A percentile compares a stretch with the other conserved stretches of the same genome.
Evolutionary conservation across 2,888 invertebrate genomes (phyloP).

Genomic region (Drosophila yooni): DNA sequence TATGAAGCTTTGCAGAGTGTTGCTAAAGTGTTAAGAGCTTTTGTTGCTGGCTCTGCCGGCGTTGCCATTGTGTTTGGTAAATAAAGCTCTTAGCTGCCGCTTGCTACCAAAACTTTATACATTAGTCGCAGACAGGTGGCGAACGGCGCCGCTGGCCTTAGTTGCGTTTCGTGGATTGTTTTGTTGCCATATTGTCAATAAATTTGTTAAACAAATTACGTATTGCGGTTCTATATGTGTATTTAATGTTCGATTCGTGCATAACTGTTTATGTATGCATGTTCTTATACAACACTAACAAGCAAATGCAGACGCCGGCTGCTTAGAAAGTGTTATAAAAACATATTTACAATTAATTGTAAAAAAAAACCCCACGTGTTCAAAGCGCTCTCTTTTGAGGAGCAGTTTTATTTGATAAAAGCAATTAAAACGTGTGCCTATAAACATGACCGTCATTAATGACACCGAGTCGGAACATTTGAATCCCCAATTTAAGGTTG

Average conservation of each 20-base stretch:
- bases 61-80: conserved; percentile 18
- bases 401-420: conserved; percentile 32
- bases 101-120: conserved; percentile 45
- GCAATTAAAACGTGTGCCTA: conserved; percentile 9
- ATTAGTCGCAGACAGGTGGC: conserved; percentile 36
- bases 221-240: neutral
- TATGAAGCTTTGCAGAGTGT: conserved; percentile 9
- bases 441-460: conserved; percentile 52
- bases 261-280: conserved; percentile 13
- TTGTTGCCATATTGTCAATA: conserved; percentile 10
- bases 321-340: conserved; percentile 28
- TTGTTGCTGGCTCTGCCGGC: conserved; percentile 9
- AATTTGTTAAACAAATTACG: conserved; percentile 43
- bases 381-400: conserved; percentile 1
- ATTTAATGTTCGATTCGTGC: conserved; percentile 15
- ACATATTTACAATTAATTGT: conserved; percentile 20
- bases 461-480: conserved; percentile 58
- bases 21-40: conserved; percentile 3
- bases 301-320: conserved; percentile 29
- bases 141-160: conserved; percentile 25
- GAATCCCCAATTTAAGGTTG: conserved; percentile 60
- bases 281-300: conserved; percentile 67
- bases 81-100: conserved; percentile 29
- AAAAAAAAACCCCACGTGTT: conserved; percentile 35
- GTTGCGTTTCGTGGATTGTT: neutral